phyloP scores from a whole-genome alignment of 2,113 vertebrate species.

The Pluvialis apricaria region DNA sequence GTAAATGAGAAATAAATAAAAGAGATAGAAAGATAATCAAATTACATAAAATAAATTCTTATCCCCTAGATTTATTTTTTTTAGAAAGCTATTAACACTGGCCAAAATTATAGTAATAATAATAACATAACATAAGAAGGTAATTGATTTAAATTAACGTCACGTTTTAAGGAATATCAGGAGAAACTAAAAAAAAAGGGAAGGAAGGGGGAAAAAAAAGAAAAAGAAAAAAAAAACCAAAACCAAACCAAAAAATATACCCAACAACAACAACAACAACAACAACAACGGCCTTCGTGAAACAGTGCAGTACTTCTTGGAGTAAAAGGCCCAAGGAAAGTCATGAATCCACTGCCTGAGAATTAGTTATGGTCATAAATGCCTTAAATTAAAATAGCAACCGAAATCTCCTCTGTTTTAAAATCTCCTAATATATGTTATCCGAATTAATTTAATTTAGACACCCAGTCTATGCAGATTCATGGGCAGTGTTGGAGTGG shows the following conservation, averaged over 20 bases:
- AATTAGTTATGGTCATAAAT: conserved; percentile 75
- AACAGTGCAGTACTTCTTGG: conserved; percentile 14
- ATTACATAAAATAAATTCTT: conserved; percentile 86
- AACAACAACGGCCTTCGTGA: conserved; percentile 13
- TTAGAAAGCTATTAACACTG: conserved; percentile 75
- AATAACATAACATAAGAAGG: conserved; percentile 73
- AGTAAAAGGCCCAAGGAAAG: conserved; percentile 61
- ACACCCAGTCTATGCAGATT: conserved; percentile 60
- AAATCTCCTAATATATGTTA: conserved; percentile 71
- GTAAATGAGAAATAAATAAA: conserved; percentile 93
- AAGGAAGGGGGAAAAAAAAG: background rate
- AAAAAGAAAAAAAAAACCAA: background rate
- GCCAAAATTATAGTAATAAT: conserved; percentile 75
- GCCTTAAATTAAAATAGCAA: conserved; percentile 73
- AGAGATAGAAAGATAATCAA: conserved; percentile 83
- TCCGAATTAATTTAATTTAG: conserved; percentile 70
- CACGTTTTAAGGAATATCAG: conserved; percentile 69
- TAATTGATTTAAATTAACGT: conserved; percentile 83
- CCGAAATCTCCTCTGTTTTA: conserved; percentile 68
- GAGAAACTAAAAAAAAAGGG: too few relatives aligned
- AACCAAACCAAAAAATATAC: background rate
- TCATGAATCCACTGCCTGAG: conserved; percentile 58
- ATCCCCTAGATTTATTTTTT: conserved; percentile 73
- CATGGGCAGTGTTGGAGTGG: conserved; percentile 60
- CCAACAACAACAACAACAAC: background rate